Percentiles rank a stretch among this genome's conserved stretches.
Evolutionary conservation across 2,888 invertebrate genomes (phyloP).

Genomic region (Synergus japonicus): DNA sequence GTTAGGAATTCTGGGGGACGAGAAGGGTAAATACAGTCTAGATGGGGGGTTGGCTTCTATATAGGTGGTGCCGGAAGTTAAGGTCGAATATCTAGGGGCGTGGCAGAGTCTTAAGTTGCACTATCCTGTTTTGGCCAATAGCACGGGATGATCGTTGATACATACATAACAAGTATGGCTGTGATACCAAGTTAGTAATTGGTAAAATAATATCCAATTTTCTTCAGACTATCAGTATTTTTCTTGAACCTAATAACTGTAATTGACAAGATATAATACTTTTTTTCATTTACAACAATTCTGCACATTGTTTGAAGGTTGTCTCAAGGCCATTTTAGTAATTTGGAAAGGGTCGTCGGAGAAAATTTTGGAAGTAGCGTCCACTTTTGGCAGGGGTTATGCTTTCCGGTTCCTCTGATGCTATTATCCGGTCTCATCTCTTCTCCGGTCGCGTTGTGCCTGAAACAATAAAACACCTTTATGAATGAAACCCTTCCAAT

Average conservation of each 20-base stretch:
- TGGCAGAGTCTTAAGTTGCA: slow-evolving; percentile 67
- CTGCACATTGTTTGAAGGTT: slow-evolving; percentile 14
- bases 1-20: slow-evolving; percentile 50
- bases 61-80: slow-evolving; percentile 68
- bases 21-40: slow-evolving; percentile 51
- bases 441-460: slow-evolving; percentile 67
- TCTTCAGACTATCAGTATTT: neutral
- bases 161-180: neutral
- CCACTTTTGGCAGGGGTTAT: slow-evolving; percentile 71
- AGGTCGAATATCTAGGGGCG: slow-evolving; percentile 66
- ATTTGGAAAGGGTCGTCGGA: slow-evolving; percentile 36
- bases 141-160: slow-evolving; percentile 34
- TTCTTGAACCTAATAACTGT: too few relatives aligned
- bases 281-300: neutral
- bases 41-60: slow-evolving; percentile 59
- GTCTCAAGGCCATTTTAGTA: slow-evolving; percentile 41
- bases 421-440: slow-evolving; percentile 69
- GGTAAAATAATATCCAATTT: neutral
- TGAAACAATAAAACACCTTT: slow-evolving; percentile 75
- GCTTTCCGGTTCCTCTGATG: slow-evolving; percentile 73
- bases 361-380: slow-evolving; percentile 64
- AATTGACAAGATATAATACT: too few relatives aligned
- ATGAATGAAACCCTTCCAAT: slow-evolving; percentile 71
- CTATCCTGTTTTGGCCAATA: slow-evolving; percentile 52
- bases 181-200: neutral